These are phyloP conservation scores for Isaurus tuberculatus DNA, from an alignment of 92 coral and sea anemone genomes.

Conservation along the genomic window DNA sequence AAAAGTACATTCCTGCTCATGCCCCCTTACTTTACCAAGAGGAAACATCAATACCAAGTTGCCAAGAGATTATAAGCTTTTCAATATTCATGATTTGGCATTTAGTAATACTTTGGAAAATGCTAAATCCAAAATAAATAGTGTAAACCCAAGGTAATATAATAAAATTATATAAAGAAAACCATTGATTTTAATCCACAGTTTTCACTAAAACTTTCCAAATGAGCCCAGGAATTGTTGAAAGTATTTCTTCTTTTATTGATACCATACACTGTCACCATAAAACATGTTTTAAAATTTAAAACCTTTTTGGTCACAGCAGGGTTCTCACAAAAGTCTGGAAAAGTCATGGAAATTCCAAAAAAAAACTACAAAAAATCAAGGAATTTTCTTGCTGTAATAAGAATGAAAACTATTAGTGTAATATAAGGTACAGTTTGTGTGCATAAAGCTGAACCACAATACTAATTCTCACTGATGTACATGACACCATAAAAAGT, in stretches of 20 bases:
- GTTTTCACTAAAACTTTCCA: background rate
- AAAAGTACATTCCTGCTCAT: background rate
- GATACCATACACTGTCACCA: background rate
- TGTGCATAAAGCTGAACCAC: background rate
- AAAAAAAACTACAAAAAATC: background rate
- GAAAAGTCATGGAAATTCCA: background rate
- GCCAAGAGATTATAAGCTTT: background rate
- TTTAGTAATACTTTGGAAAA: slow-evolving; percentile 4
- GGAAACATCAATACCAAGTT: background rate
- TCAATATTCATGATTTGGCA: background rate
- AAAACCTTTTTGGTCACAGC: background rate
- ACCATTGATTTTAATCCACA: background rate
- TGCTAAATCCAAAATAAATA: background rate
- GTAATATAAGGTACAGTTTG: background rate
- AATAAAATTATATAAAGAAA: background rate
- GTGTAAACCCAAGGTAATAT: background rate
- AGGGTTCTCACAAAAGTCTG: background rate
- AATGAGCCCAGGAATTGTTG: background rate
- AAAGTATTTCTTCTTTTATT: background rate
- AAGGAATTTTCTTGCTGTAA: background rate
- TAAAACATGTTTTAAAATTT: background rate
- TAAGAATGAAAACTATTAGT: background rate
- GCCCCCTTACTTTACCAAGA: background rate
- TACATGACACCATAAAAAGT: background rate
- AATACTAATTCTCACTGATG: background rate